Percentiles rank a stretch among this genome's conserved stretches.
These are phyloP conservation scores for Himalopsyche tibetana DNA, from an alignment of 2,888 invertebrate genomes.

Conservation along the genomic window DNA sequence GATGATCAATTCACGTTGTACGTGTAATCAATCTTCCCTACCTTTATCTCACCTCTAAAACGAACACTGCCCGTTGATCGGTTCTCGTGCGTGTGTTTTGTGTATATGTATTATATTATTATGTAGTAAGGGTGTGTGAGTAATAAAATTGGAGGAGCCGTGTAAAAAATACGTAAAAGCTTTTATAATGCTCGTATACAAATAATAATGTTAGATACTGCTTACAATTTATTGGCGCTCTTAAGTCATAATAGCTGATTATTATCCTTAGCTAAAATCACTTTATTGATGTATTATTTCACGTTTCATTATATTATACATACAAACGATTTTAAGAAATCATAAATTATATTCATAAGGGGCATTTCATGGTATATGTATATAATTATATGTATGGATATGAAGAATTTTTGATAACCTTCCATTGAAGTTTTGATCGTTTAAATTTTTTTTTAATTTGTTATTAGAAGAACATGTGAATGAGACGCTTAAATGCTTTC, in stretches of 20 bases:
- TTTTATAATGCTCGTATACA: slow-evolving; percentile 18
- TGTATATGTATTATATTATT: not conserved
- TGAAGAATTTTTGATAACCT: no score
- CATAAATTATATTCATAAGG: no score
- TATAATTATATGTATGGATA: no score
- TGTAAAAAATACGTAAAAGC: slow-evolving; percentile 30
- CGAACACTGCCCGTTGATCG: slow-evolving; percentile 34
- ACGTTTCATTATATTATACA: no score
- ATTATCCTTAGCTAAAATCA: not conserved
- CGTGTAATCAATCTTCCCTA: slow-evolving; percentile 28
- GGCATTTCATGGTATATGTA: no score
- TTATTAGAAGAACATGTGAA: no score
- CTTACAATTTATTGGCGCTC: not conserved
- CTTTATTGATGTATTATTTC: not conserved
- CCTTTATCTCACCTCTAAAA: slow-evolving; percentile 34
- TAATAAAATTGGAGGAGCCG: not conserved
- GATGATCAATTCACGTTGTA: slow-evolving; percentile 30
- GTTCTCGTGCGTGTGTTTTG: slow-evolving; percentile 15
- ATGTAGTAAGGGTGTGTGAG: not conserved
- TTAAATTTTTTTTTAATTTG: no score
- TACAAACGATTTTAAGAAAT: no score
- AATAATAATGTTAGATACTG: slow-evolving; percentile 6
- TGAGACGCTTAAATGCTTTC: no score
- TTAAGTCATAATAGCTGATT: slow-evolving; percentile 6
- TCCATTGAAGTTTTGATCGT: no score